Conservation (phyloP, 2,888 invertebrate species). For the Bombyx huttoni region DNA sequence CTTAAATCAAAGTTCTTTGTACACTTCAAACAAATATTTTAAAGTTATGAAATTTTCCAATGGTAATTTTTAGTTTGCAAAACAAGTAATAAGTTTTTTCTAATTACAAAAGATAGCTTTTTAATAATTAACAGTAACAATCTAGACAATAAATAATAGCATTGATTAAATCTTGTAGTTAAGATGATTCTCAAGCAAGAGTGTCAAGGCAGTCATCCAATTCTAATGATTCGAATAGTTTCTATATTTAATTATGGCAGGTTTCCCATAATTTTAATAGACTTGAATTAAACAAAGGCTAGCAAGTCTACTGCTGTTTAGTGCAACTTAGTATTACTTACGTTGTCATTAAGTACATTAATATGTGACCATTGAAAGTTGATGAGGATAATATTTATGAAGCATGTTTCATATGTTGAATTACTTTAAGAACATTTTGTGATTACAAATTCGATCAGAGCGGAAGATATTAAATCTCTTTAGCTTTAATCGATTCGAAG, state of each 20-base stretch:
- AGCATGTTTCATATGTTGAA: not conserved
- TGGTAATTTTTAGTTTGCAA: not conserved
- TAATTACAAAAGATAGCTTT: no score
- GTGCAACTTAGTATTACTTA: slow-evolving; percentile 2
- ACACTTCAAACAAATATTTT: not conserved
- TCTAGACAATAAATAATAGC: not conserved
- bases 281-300: slow-evolving; percentile 7
- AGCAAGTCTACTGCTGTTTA: slow-evolving; percentile 3
- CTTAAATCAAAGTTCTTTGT: not conserved
- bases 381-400: not conserved
- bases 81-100: no score
- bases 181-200: not conserved
- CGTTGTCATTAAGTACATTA: not conserved
- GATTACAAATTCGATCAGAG: not conserved
- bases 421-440: not conserved
- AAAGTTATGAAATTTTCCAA: not conserved
- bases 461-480: not conserved
- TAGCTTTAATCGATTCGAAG: not conserved
- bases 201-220: slow-evolving; percentile 45
- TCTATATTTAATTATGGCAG: slow-evolving; percentile 16
- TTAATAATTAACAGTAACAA: not conserved
- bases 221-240: slow-evolving; percentile 24
- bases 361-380: not conserved
- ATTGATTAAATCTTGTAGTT: not conserved
- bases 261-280: slow-evolving; percentile 15